Percentiles rank a stretch among this genome's conserved stretches.
These are phyloP conservation scores for Porites lobata DNA, from an alignment of 92 coral and sea anemone genomes.

Conservation along the genomic window DNA sequence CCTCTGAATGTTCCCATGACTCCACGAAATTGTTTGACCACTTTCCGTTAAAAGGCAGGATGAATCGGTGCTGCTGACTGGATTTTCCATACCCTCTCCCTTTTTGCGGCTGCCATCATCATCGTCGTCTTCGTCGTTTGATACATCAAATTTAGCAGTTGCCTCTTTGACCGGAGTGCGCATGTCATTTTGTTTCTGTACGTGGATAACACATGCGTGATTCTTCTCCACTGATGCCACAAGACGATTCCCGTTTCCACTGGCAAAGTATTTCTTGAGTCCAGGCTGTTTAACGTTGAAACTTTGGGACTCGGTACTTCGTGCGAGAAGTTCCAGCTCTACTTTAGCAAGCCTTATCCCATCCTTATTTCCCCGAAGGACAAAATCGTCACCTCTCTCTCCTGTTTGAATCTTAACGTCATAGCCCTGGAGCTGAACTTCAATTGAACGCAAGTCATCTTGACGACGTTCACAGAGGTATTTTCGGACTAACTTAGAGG, in stretches of 20 bases:
- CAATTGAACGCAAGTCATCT: conserved; percentile 63
- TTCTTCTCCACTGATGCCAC: conserved; percentile 63
- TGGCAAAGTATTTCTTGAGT: conserved; percentile 51
- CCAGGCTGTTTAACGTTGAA: conserved; percentile 77
- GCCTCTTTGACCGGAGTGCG: background rate
- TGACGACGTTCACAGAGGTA: conserved; percentile 48
- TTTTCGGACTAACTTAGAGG: too few species aligned
- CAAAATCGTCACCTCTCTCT: conserved; percentile 38
- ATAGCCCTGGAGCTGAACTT: conserved; percentile 38
- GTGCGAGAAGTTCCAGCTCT: conserved; percentile 30
- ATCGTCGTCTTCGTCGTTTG: conserved; percentile 35
- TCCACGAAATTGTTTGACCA: conserved; percentile 81
- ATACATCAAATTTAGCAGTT: conserved; percentile 12
- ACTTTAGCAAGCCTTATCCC: conserved; percentile 43
- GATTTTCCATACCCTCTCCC: conserved; percentile 7
- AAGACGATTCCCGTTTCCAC: conserved; percentile 70
- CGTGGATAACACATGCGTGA: conserved; percentile 23
- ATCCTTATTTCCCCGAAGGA: conserved; percentile 74
- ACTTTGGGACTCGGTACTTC: background rate
- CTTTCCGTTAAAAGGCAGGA: conserved; percentile 47
- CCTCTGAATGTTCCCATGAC: conserved; percentile 70
- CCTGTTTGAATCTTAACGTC: conserved; percentile 60
- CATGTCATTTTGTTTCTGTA: conserved; percentile 6
- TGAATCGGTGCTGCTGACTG: background rate
- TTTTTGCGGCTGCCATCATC: background rate